Percentiles rank a stretch among this genome's conserved stretches.
Evolutionary conservation across 1,140 invertebrate genomes (phyloP).

Genomic region (Harlomillsia oculata): DNA sequence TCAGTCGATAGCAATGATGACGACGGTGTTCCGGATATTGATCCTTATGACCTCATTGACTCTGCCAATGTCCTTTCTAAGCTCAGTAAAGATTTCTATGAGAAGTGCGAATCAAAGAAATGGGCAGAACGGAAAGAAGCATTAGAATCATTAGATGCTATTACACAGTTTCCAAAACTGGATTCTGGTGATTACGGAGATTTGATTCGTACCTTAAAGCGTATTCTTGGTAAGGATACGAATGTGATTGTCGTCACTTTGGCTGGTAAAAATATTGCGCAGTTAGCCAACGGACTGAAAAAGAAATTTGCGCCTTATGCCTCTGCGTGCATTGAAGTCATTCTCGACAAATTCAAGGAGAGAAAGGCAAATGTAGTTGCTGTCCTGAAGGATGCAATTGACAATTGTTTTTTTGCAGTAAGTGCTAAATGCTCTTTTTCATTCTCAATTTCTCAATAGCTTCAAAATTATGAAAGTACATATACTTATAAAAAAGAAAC

Average conservation of each 20-base stretch:
- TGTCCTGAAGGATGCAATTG: constrained; percentile 78
- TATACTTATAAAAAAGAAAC: background rate
- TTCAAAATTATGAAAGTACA: constrained; percentile 12
- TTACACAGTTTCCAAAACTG: constrained; percentile 71
- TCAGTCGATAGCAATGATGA: too few species aligned
- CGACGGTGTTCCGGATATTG: constrained; percentile 59
- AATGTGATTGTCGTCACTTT: constrained; percentile 88
- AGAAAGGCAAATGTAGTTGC: constrained; percentile 86
- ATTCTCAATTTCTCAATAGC: constrained; percentile 5
- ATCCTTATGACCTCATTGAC: constrained; percentile 81
- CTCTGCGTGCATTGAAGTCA: constrained; percentile 60
- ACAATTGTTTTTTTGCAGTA: constrained; percentile 74
- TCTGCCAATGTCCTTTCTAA: constrained; percentile 87
- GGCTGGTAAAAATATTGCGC: constrained; percentile 72
- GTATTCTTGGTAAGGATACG: constrained; percentile 83
- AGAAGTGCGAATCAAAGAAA: constrained; percentile 90
- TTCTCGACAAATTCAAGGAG: constrained; percentile 95
- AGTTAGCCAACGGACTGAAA: constrained; percentile 74
- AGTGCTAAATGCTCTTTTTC: constrained; percentile 38
- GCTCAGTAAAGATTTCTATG: constrained; percentile 90
- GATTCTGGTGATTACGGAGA: constrained; percentile 89
- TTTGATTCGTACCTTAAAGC: constrained; percentile 74
- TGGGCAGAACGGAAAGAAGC: constrained; percentile 95
- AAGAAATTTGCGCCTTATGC: constrained; percentile 81
- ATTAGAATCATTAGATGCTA: constrained; percentile 65